A percentile compares a stretch with the other conserved stretches of the same genome.
Conservation (phyloP, 92 coral and sea anemone genomes). For the Epizoanthus rinbou region DNA sequence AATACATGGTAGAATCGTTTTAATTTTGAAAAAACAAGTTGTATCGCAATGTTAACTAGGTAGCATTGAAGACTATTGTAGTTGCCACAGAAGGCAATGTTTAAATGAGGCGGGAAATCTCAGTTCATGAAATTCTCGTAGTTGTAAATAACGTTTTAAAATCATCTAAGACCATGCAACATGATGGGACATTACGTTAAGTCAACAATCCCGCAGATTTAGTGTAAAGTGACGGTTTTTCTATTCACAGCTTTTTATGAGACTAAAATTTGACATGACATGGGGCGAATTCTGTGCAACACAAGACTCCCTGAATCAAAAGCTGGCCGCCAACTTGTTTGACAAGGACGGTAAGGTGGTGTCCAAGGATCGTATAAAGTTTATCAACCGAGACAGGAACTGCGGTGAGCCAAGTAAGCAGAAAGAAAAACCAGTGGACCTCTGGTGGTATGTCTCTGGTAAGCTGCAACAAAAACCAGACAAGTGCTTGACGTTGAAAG, state of each 20-base stretch:
- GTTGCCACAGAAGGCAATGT: too few relatives aligned
- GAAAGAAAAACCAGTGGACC: conserved; percentile 62
- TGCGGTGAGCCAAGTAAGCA: conserved; percentile 71
- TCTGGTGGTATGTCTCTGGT: conserved; percentile 76
- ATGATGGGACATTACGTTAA: too few relatives aligned
- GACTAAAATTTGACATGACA: conserved; percentile 74
- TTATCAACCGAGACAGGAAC: conserved; percentile 66
- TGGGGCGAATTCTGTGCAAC: conserved; percentile 90
- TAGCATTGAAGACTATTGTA: too few relatives aligned
- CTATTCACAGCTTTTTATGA: conserved; percentile 48
- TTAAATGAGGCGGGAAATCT: too few relatives aligned
- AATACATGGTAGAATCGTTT: too few relatives aligned
- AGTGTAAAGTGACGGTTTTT: background rate
- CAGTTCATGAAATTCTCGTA: too few relatives aligned
- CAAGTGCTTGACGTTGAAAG: conserved; percentile 69
- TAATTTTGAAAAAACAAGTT: too few relatives aligned
- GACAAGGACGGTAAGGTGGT: conserved; percentile 67
- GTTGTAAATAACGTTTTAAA: too few relatives aligned
- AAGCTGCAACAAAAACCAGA: conserved; percentile 53
- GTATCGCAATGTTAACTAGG: too few relatives aligned
- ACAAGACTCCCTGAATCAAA: conserved; percentile 66
- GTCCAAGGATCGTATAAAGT: conserved; percentile 65
- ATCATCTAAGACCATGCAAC: too few relatives aligned
- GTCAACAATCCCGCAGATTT: too few relatives aligned
- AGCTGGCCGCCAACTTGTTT: conserved; percentile 69